Conservation (phyloP, 2,888 invertebrate genomes). For the Bugula neritina region DNA sequence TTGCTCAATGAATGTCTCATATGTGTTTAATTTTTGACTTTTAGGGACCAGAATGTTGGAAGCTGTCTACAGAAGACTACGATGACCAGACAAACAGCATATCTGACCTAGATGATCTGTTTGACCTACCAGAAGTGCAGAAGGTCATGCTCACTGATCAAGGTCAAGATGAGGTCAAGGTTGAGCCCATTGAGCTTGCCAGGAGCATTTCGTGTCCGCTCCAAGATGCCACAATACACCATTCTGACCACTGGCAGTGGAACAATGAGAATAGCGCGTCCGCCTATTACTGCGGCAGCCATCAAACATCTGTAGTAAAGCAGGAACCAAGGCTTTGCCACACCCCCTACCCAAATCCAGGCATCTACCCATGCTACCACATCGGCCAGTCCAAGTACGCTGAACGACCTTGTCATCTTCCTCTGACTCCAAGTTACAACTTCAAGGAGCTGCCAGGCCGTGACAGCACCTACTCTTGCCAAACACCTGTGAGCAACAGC, state of each 20-base stretch:
- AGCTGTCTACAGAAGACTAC: background rate
- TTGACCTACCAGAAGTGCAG: background rate
- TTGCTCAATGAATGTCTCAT: background rate
- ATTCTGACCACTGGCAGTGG: background rate
- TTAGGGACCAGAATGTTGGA: slow-evolving; percentile 13
- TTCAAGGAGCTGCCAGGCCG: background rate
- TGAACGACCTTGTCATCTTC: background rate
- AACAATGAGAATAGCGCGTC: background rate
- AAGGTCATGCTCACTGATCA: background rate
- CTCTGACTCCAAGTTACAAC: background rate
- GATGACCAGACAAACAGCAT: background rate
- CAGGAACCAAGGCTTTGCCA: background rate
- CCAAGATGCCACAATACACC: background rate
- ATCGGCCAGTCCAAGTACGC: background rate
- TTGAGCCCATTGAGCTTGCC: slow-evolving; percentile 1
- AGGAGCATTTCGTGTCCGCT: background rate
- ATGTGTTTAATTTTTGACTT: background rate
- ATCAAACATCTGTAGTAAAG: background rate
- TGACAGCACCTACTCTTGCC: background rate
- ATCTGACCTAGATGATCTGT: slow-evolving; percentile 7
- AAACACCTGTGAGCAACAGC: background rate
- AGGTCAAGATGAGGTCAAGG: slow-evolving; percentile 2
- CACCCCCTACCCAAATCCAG: background rate
- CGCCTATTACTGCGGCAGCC: background rate
- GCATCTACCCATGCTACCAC: background rate